These are phyloP conservation scores for Drosophila nigrodunni DNA, from an alignment of 1,140 invertebrate genomes.

Conservation along the genomic window DNA sequence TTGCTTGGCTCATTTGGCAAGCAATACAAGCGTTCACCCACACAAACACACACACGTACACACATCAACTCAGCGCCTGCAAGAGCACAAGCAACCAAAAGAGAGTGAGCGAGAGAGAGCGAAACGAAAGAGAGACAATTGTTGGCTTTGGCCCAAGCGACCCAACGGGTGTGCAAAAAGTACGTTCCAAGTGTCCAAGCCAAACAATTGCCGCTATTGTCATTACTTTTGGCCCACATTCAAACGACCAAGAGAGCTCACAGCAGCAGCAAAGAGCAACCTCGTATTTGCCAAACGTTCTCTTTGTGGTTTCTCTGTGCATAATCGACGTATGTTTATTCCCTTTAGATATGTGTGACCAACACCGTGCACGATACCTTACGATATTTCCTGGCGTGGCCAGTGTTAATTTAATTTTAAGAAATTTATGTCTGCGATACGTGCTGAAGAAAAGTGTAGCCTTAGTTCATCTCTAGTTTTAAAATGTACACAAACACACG, in stretches of 20 bases:
- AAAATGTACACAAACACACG: slow-evolving; percentile 1
- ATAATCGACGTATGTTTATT: slow-evolving; percentile 2
- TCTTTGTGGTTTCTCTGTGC: slow-evolving; percentile 21
- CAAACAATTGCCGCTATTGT: slow-evolving; percentile 76
- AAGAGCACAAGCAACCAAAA: slow-evolving; percentile 26
- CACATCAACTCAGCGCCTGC: slow-evolving; percentile 25
- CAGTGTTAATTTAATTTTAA: background rate
- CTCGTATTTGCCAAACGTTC: slow-evolving; percentile 22
- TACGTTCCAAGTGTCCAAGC: slow-evolving; percentile 56
- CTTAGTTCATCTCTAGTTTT: background rate
- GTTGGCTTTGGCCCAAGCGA: slow-evolving; percentile 55
- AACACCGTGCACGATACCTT: background rate
- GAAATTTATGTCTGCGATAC: background rate
- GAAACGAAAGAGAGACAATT: slow-evolving; percentile 29
- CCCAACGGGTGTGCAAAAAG: slow-evolving; percentile 26
- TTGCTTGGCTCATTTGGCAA: slow-evolving; percentile 76
- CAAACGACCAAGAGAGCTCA: slow-evolving; percentile 45
- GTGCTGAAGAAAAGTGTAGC: background rate
- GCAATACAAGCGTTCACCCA: slow-evolving; percentile 37
- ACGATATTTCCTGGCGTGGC: slow-evolving; percentile 3
- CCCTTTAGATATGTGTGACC: slow-evolving; percentile 37
- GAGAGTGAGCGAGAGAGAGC: slow-evolving; percentile 5
- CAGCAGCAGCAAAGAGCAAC: slow-evolving; percentile 34
- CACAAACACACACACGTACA: slow-evolving; percentile 28
- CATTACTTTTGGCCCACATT: slow-evolving; percentile 81